Evolutionary conservation across 1,140 invertebrate genomes (phyloP), one percentile per base, ranked within the genome.

Genomic region (Drepana arcuata): DNA sequence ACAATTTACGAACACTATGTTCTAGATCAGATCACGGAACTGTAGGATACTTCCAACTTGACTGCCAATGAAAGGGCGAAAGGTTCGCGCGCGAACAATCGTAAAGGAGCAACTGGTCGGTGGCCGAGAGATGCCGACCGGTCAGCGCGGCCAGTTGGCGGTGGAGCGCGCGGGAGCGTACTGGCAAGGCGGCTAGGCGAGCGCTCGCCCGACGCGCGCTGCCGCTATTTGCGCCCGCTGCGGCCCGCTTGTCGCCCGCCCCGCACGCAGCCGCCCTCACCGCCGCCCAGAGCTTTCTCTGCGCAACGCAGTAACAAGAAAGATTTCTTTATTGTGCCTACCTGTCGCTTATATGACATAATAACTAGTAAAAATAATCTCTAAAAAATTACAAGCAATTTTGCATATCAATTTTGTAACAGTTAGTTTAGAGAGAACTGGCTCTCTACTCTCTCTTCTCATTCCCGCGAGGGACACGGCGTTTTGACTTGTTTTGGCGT

Each of bases 241-340:
- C 55, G 55, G 57, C 63, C 54, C 63, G 57, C 58, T 44, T 36
- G 41, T 56, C 59, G 55, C 64, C 55, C 60, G 48, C 54, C 69
- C 74, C 70, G 57, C 63, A 40, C 34, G 37, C 52, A 44, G 28
- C 52, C 69, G 62, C 51, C 48, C n/a, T n/a, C n/a, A n/a, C n/a
- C n/a, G n/a, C 18, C 59, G 49, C 69, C 58, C 70, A 62, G 61
- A 74, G 66, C 74, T 74, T 75, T 71, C 63, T 63, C 66, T 75
- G 77, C 74, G 72, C 71, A 70, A 50, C 64, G 69, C 68, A 62
- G 62, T 48, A 56, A 64, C 41, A 58, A 61, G 26, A 25, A 25
- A 52, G 41, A 48, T 31, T 54, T 44, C 42, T 51, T 60, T 52
- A 34, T 41, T 42, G 29, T 16, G 14, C 25, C 38, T 44, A 28